A percentile compares a stretch with the other conserved stretches of the same genome.
Conservation (phyloP, 2,797 vertebrate species). For the Xiphophorus birchmanni region DNA sequence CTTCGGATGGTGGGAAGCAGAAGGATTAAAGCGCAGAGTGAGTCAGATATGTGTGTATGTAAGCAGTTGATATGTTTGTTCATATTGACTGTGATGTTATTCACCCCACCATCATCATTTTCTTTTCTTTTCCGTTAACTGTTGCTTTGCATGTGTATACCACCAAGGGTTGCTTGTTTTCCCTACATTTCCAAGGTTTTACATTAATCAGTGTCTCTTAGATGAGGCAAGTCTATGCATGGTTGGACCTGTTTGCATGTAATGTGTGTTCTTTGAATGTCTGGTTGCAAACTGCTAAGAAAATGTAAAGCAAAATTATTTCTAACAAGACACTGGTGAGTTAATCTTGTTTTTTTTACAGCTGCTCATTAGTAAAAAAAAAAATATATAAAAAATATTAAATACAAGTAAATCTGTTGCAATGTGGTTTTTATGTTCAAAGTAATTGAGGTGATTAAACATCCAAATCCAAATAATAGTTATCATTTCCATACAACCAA, state of each 20-base stretch:
- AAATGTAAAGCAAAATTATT: neutral
- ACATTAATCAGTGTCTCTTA: conserved; percentile 23
- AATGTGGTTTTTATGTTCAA: neutral
- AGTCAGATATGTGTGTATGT: conserved; percentile 77
- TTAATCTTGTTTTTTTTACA: neutral
- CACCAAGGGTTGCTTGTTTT: conserved; percentile 27
- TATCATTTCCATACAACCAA: neutral
- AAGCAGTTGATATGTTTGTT: conserved; percentile 54
- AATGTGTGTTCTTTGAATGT: neutral
- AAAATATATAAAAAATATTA: neutral
- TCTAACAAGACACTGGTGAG: neutral
- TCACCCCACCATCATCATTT: conserved; percentile 60
- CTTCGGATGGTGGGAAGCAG: conserved; percentile 99
- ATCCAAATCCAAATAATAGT: neutral
- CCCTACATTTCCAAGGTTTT: conserved; percentile 20
- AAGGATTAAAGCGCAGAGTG: conserved; percentile 98
- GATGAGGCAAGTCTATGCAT: conserved; percentile 26
- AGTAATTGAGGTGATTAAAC: neutral
- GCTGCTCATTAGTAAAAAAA: neutral
- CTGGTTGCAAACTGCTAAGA: neutral
- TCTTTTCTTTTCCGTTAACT: conserved; percentile 21
- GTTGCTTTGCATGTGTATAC: conserved; percentile 48
- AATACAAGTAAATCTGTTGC: neutral
- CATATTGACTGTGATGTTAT: conserved; percentile 48
- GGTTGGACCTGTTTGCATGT: conserved; percentile 11